Evolutionary conservation across 2,797 vertebrate species (phyloP), one percentile per base, ranked within the genome.

Genomic region (Cyclura pinguis): DNA sequence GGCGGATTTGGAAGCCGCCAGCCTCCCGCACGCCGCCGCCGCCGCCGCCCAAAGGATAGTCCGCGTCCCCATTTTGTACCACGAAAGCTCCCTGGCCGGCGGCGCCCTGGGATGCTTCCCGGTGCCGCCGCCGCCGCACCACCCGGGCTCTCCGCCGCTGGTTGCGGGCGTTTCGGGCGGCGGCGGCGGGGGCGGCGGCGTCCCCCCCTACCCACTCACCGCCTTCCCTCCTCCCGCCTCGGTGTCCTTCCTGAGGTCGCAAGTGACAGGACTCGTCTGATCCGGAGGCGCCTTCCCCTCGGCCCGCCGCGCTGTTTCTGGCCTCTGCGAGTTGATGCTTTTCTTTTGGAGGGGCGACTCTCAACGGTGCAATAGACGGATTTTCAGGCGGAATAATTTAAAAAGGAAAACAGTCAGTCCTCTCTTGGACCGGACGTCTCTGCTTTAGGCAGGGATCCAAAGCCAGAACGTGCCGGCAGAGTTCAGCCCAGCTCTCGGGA

Each of bases 201-300:
- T 59, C 57, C 57, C 57, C 13, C 14, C 92, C 93, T 98, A 98
- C 93, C 98, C 98, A 0, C 95, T 99, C 95, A 96, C 98, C 62
- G 96, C 98, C 73, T 98, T 99, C 86, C 98, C 98, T 0, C 92
- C 97, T 0, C 92, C 97, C 1, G 95, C 98, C 88, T 98, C 98
- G 59, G 95, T 98, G 93, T 98, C 97, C 80, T 97, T 98, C 91
- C 88, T 99, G 32, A 96, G 98, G 84, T 98, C 98, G 76, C 98
- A 98, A 95, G 98, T 99, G 98, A 98, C 98, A 1, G 98, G 98
- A 88, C 95, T 99, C 91, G 98, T 99, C 92, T 99, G 97, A 98
- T 89, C 64, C 47, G 1, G 1, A 9, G 13, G 0, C 55, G 14
- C 32, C 55, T 59, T 4, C 32, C 32, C 57, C 86, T 22, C 2